Conservation (phyloP, 2,797 vertebrate genomes). For the Cuculus canorus region DNA sequence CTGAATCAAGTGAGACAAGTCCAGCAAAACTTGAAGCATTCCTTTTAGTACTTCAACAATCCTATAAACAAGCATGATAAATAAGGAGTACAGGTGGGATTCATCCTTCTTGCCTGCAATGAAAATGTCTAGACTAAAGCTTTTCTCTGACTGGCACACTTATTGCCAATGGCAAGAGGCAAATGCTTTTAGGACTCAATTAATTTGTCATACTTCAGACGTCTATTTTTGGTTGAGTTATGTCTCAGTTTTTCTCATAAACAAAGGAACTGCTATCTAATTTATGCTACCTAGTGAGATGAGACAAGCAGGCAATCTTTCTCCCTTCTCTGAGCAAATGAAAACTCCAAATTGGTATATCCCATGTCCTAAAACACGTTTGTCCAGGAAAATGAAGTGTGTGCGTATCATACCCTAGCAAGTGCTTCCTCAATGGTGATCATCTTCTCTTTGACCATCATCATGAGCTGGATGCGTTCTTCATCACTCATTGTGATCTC, state of each 20-base stretch:
- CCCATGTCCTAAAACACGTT: not conserved
- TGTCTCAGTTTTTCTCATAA: not conserved
- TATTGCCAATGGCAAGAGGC: not conserved
- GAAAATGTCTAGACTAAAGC: not conserved
- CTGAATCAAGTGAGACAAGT: not conserved
- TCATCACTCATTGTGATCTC: conserved; percentile 99
- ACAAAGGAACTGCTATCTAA: not conserved
- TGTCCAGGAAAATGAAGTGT: not conserved
- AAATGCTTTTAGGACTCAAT: not conserved
- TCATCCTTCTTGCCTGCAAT: not conserved
- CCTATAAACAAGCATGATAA: not conserved
- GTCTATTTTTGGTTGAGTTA: not conserved
- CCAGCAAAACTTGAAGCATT: not conserved
- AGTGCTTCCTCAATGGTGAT: conserved; percentile 98
- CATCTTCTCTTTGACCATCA: conserved; percentile 99
- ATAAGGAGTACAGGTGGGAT: not conserved
- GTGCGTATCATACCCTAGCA: conserved; percentile 86
- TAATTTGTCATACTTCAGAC: not conserved
- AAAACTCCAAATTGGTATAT: not conserved
- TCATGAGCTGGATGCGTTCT: conserved; percentile 97
- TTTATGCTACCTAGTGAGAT: not conserved
- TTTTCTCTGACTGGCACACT: not conserved
- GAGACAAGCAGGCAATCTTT: not conserved
- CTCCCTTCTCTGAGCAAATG: not conserved
- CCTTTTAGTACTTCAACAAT: not conserved